Evolutionary conservation across 2,888 invertebrate species (phyloP), one percentile per base, ranked within the genome.

Genomic region (Amorpha juglandis): DNA sequence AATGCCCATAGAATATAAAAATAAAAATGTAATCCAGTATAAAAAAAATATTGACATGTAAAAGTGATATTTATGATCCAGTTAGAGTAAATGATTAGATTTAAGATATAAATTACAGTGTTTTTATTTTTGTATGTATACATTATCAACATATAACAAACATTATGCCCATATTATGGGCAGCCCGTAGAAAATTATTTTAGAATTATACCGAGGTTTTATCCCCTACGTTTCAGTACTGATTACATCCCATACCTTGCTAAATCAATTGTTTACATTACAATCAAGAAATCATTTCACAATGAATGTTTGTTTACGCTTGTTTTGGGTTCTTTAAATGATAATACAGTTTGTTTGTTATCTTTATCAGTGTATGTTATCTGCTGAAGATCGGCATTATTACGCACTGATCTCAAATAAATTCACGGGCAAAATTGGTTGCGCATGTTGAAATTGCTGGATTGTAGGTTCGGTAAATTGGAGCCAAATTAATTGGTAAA

Each of bases 271-370:
- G 45, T 65, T 62, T 62, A 65, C 47, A 62, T 66, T 63, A 63
- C 35, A 53, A 53, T 52, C 52, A 63, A 52, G 66, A 63, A 66
- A 55, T 66, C 47, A 63, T 45, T 66, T 47, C 63, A 53, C 62
- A 63, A 66, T 66, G 53, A 27, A 27, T 51, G n/a, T n/a, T 11
- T 58, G 19, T 19, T 58, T 58, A 42, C 58, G 42, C 6, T 19
- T 58, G 42, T 42, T 58, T 58, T 42, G 42, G 19, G 45, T 45
- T 45, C 11, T 42, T 19, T 58, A 42, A 55, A 38, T 55, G 55
- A 55, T 55, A 55, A 38, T 38, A 6, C 45, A 45, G 33, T 53
- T 53, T 58, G 14, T 58, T 58, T 58, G 38, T 58, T 42, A 42
- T 58, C 19, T 19, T 1, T 19, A 11, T 9, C 19, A 19, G 19